Conservation (phyloP, 1,140 invertebrate species). For the Platyura marginata region DNA sequence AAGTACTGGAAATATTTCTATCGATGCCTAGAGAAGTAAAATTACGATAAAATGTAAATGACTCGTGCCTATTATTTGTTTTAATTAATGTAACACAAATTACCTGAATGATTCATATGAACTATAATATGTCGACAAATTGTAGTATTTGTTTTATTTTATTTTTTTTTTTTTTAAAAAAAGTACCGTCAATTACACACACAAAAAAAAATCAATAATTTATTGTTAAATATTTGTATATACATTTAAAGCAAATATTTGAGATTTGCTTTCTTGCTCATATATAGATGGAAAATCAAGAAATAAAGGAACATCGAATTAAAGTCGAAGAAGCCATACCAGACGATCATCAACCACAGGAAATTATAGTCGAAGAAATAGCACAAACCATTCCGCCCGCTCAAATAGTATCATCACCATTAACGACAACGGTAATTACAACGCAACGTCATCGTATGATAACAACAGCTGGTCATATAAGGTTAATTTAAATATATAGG, state of each 20-base stretch:
- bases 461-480: slow-evolving; percentile 2
- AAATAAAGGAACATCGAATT: not conserved
- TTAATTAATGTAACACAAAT: too few species aligned
- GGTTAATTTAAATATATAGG: not conserved
- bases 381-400: slow-evolving; percentile 8
- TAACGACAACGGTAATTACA: not conserved
- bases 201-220: too few species aligned
- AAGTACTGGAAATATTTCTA: too few species aligned
- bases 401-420: not conserved
- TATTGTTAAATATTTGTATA: too few species aligned
- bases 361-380: not conserved
- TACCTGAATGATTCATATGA: too few species aligned
- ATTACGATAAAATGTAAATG: too few species aligned
- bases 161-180: too few species aligned
- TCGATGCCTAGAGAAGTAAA: too few species aligned
- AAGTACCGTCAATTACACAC: too few species aligned
- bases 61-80: too few species aligned
- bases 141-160: too few species aligned
- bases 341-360: not conserved
- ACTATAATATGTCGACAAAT: too few species aligned
- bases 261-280: not conserved
- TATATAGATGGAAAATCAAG: not conserved
- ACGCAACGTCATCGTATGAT: slow-evolving; percentile 4
- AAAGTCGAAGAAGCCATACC: not conserved
- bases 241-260: not conserved